A percentile compares a stretch with the other conserved stretches of the same genome.
Conservation (phyloP, 2,888 invertebrate species). For the Nomada hirtipes region DNA sequence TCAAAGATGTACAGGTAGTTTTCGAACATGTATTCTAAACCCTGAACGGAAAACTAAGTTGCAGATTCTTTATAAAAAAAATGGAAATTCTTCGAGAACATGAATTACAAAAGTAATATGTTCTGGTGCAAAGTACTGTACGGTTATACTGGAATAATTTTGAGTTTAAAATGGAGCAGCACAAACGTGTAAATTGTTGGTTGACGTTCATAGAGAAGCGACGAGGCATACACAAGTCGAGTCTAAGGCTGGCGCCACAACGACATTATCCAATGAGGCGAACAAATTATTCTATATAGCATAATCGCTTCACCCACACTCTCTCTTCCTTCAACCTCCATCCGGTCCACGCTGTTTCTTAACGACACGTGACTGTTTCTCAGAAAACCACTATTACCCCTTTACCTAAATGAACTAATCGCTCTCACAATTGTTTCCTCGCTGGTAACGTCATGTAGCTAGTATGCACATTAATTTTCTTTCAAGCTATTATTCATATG, state of each 20-base stretch:
- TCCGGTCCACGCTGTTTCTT: slow-evolving; percentile 59
- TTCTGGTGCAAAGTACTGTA: neutral
- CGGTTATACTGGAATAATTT: slow-evolving; percentile 6
- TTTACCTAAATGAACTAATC: slow-evolving; percentile 41
- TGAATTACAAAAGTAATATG: neutral
- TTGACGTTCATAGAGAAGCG: slow-evolving; percentile 52
- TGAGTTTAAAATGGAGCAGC: slow-evolving; percentile 25
- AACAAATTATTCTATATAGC: slow-evolving; percentile 74
- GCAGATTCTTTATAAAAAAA: too few relatives aligned
- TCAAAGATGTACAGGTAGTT: too few relatives aligned
- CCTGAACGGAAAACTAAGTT: too few relatives aligned
- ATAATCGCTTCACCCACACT: slow-evolving; percentile 71
- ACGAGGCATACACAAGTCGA: slow-evolving; percentile 57
- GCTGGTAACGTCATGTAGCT: neutral
- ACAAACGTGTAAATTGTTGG: slow-evolving; percentile 47
- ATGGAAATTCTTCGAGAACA: neutral
- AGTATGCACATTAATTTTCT: neutral
- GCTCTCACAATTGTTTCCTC: slow-evolving; percentile 13
- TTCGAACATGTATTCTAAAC: too few relatives aligned
- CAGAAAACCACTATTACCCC: slow-evolving; percentile 54
- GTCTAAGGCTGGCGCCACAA: slow-evolving; percentile 76
- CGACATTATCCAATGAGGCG: slow-evolving; percentile 77
- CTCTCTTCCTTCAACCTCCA: slow-evolving; percentile 61
- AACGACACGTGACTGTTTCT: slow-evolving; percentile 65
- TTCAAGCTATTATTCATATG: neutral